Conservation (phyloP, 2,797 vertebrate species). For the Eurystomus glaucurus region DNA sequence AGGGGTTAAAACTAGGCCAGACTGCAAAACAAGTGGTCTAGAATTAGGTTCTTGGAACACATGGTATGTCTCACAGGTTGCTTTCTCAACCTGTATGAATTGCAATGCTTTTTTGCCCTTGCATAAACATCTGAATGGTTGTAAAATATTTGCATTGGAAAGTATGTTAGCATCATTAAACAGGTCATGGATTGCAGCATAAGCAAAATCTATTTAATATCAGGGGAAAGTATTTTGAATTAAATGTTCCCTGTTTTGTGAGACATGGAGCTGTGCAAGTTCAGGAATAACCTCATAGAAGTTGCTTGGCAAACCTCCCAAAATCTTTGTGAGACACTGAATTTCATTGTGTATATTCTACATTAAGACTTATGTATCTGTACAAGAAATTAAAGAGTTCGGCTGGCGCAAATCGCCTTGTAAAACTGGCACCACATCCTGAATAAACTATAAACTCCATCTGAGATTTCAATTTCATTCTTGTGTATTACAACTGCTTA, state of each 20-base stretch:
- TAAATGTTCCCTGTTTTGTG: slow-evolving; percentile 20
- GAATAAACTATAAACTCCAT: neutral
- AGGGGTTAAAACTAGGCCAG: slow-evolving; percentile 43
- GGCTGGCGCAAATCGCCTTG: slow-evolving; percentile 58
- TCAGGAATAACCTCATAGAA: neutral
- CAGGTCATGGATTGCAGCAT: slow-evolving; percentile 28
- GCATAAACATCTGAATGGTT: slow-evolving; percentile 22
- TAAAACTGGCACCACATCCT: slow-evolving; percentile 45
- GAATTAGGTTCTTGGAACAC: neutral
- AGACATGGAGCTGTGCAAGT: neutral
- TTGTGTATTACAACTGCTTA: slow-evolving; percentile 22
- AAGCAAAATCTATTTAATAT: slow-evolving; percentile 61
- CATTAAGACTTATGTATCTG: neutral
- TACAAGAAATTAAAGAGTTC: slow-evolving; percentile 50
- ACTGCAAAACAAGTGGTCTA: slow-evolving; percentile 21
- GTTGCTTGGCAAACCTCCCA: neutral
- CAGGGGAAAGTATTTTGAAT: slow-evolving; percentile 55
- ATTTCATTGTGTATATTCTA: slow-evolving; percentile 34
- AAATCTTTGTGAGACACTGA: neutral
- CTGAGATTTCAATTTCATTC: slow-evolving; percentile 60
- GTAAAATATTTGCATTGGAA: slow-evolving; percentile 72
- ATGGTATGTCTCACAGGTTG: neutral
- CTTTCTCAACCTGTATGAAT: neutral
- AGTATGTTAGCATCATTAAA: slow-evolving; percentile 53
- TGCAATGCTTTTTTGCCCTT: neutral